Evolutionary conservation across 2,888 invertebrate genomes (phyloP).

Genomic region (Asteroscopus sphinx): DNA sequence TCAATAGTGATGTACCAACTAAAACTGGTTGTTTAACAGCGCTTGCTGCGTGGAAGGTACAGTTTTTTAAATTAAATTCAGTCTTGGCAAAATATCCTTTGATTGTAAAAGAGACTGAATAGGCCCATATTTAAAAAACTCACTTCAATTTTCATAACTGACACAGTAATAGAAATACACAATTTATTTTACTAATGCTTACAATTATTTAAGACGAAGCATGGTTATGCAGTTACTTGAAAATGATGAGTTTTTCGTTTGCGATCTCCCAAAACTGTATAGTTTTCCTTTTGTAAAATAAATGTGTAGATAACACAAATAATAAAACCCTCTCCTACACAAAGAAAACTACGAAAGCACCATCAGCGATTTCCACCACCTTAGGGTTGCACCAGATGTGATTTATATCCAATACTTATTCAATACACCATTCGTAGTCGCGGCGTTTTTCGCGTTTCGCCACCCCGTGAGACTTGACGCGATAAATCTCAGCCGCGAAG

Average conservation of each 20-base stretch:
- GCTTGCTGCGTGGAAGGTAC: not conserved
- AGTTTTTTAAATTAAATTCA: not conserved
- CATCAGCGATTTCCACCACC: slow-evolving; percentile 66
- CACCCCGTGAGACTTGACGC: slow-evolving; percentile 63
- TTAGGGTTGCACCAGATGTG: slow-evolving; percentile 66
- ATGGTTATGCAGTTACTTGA: too few species aligned
- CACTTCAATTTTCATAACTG: too few species aligned
- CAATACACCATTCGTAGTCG: slow-evolving; percentile 56
- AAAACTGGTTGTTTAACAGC: too few species aligned
- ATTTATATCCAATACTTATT: slow-evolving; percentile 67
- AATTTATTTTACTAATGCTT: too few species aligned
- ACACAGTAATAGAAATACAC: too few species aligned
- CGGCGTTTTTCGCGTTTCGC: slow-evolving; percentile 52
- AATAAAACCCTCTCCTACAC: slow-evolving; percentile 48
- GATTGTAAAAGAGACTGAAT: too few species aligned
- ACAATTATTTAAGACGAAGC: too few species aligned
- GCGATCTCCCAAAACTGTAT: not conserved
- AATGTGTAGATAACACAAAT: slow-evolving; percentile 28
- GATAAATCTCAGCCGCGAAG: slow-evolving; percentile 81
- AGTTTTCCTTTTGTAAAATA: slow-evolving; percentile 12
- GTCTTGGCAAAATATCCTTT: not conserved
- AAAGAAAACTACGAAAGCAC: slow-evolving; percentile 56
- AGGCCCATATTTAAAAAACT: too few species aligned
- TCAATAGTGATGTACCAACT: too few species aligned
- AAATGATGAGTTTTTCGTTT: not conserved